Evolutionary conservation across 2,113 vertebrate species (phyloP).

Genomic region (Suricata suricatta): DNA sequence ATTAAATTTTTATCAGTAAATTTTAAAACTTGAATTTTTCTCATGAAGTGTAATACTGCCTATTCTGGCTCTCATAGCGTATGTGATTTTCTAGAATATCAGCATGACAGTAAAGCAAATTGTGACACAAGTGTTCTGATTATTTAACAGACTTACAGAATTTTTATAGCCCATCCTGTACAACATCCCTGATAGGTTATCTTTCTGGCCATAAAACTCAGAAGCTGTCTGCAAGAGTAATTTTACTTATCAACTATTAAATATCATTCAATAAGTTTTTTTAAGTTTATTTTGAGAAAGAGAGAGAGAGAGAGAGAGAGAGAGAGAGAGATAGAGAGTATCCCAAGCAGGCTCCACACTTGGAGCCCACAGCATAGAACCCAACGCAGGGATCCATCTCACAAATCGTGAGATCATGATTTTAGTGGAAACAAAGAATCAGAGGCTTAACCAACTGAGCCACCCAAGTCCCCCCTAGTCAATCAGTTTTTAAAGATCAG

Average conservation of each 20-base stretch:
- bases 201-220: not conserved
- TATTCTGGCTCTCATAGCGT: not conserved
- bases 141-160: not conserved
- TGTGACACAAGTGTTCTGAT: not conserved
- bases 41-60: not conserved
- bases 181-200: not conserved
- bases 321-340: too few relatives aligned
- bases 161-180: not conserved
- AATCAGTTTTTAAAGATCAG: not conserved
- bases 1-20: slow-evolving; percentile 5
- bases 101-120: not conserved
- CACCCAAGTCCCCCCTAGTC: not conserved
- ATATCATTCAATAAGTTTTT: not conserved
- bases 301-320: too few relatives aligned
- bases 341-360: too few relatives aligned
- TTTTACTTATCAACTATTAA: not conserved
- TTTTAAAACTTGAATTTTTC: slow-evolving; percentile 20
- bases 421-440: too few relatives aligned
- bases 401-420: too few relatives aligned
- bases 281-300: too few relatives aligned
- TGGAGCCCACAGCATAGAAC: too few relatives aligned
- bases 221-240: not conserved
- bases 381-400: too few relatives aligned
- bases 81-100: not conserved
- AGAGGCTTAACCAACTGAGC: too few relatives aligned